These are phyloP conservation scores for Pteronotus mesoamericanus DNA, from an alignment of 2,797 vertebrate species.

Conservation along the genomic window DNA sequence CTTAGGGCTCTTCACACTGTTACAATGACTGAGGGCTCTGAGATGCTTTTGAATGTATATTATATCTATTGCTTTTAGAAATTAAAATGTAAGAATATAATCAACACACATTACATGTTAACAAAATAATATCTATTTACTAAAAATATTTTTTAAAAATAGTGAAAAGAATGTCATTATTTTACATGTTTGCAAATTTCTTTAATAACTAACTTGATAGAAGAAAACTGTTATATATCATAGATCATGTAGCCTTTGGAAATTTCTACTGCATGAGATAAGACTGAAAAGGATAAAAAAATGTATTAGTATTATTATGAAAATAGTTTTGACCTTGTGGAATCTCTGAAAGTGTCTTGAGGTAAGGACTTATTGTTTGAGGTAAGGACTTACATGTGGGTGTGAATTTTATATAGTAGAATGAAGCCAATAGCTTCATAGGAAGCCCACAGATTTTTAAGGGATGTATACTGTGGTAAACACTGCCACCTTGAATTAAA, in stretches of 20 bases:
- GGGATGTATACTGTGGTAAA: neutral
- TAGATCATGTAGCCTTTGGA: neutral
- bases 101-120: neutral
- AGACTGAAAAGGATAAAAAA: neutral
- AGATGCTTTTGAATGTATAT: neutral
- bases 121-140: neutral
- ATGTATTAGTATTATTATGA: neutral
- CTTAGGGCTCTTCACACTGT: neutral
- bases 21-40: neutral
- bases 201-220: neutral
- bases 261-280: neutral
- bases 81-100: neutral
- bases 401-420: neutral
- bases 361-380: neutral
- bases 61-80: neutral
- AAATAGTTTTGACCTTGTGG: neutral
- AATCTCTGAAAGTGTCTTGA: neutral
- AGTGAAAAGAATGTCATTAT: neutral
- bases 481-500: neutral
- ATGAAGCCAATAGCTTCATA: neutral
- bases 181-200: neutral
- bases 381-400: neutral
- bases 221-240: neutral
- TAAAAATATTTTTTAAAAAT: neutral
- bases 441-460: neutral